Conservation (phyloP, 2,888 invertebrate genomes). For the Calameuta idolon region DNA sequence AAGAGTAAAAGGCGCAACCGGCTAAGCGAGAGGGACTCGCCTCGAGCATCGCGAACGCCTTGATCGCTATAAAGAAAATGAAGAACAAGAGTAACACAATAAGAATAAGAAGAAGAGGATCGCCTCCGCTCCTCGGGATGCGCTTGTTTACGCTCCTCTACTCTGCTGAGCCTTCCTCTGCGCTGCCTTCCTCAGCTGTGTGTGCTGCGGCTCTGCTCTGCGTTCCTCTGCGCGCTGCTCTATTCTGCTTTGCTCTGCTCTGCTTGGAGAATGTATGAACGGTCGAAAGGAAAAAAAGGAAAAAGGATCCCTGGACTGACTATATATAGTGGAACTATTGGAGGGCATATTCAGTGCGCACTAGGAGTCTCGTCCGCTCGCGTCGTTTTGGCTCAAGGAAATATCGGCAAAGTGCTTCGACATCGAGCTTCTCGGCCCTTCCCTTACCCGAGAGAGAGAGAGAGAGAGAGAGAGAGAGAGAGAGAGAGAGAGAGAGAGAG, state of each 20-base stretch:
- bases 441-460: neutral
- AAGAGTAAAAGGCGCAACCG: constrained; percentile 17
- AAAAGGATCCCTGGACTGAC: constrained; percentile 55
- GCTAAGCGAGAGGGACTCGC: constrained; percentile 8
- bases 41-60: too few species aligned
- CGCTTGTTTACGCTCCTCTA: constrained; percentile 21
- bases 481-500: too few species aligned
- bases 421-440: neutral
- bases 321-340: constrained; percentile 65
- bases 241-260: constrained; percentile 34
- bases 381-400: constrained; percentile 17
- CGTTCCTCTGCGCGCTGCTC: constrained; percentile 28
- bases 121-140: too few species aligned
- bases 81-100: too few species aligned
- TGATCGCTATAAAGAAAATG: too few species aligned
- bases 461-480: neutral
- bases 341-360: constrained; percentile 58
- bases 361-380: constrained; percentile 46
- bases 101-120: too few species aligned
- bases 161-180: constrained; percentile 18
- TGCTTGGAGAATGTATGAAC: constrained; percentile 60
- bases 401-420: neutral
- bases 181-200: constrained; percentile 2
- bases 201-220: neutral
- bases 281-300: constrained; percentile 61